phyloP scores from a whole-genome alignment of 2,888 invertebrate genomes.

The Sycophila texana region DNA sequence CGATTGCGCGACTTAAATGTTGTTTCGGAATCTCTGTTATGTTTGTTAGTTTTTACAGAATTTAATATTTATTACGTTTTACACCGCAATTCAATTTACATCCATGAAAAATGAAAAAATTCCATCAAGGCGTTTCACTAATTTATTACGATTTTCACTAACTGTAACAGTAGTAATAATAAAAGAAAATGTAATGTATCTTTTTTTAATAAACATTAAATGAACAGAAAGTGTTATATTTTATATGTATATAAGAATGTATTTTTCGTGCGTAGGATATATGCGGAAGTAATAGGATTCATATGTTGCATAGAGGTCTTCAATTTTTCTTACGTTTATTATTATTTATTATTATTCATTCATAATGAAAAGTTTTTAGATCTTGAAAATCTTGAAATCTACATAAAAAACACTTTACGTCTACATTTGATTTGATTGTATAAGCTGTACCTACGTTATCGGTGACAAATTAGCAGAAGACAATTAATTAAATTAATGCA shows the following conservation, averaged over 20 bases:
- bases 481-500: no score
- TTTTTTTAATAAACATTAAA: conserved; percentile 48
- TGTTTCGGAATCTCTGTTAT: conserved; percentile 33
- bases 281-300: no score
- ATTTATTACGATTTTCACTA: conserved; percentile 66
- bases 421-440: no score
- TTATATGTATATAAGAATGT: conserved; percentile 2
- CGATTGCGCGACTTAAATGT: conserved; percentile 21
- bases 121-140: conserved; percentile 58
- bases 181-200: conserved; percentile 29
- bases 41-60: conserved; percentile 41
- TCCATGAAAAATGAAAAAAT: conserved; percentile 51
- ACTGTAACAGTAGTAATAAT: conserved; percentile 54
- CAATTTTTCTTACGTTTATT: no score
- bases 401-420: no score
- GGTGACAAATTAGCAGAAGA: no score
- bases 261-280: no score
- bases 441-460: no score
- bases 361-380: no score
- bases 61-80: conserved; percentile 41
- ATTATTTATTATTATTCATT: neutral
- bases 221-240: conserved; percentile 4
- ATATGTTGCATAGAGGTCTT: no score
- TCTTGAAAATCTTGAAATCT: no score
- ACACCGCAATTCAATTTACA: conserved; percentile 18